phyloP scores from a whole-genome alignment of 2,113 vertebrate species.

The Antechinus stuartii region DNA sequence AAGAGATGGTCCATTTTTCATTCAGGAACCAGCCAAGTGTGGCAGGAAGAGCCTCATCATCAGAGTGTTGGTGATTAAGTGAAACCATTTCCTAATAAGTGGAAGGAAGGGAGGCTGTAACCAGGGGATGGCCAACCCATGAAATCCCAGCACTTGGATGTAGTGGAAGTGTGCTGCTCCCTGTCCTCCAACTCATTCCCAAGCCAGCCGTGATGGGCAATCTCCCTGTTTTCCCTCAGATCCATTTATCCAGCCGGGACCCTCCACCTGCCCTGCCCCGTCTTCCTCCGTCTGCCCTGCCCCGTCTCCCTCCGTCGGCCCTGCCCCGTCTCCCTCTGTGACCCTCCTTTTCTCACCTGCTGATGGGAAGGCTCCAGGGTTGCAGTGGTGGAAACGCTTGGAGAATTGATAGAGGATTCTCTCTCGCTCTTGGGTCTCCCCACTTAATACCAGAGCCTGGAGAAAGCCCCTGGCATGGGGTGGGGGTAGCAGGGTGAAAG shows the following conservation, averaged over 20 bases:
- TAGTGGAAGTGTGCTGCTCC: background rate
- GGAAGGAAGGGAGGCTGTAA: background rate
- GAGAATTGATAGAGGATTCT: conserved; percentile 91
- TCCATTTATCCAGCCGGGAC: background rate
- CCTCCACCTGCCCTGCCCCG: background rate
- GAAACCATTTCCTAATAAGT: background rate
- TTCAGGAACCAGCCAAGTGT: background rate
- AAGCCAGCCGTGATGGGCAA: background rate
- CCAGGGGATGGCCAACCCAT: background rate
- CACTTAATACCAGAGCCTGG: conserved; percentile 90
- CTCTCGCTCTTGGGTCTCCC: conserved; percentile 94
- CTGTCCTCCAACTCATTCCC: background rate
- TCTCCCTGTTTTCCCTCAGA: background rate
- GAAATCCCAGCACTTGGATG: background rate
- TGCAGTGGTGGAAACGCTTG: conserved; percentile 89
- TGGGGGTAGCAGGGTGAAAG: background rate
- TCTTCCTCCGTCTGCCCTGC: background rate
- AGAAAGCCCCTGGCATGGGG: conserved; percentile 85
- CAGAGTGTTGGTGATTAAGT: background rate
- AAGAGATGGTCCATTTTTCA: background rate
- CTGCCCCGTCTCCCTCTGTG: background rate
- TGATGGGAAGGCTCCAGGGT: conserved; percentile 85
- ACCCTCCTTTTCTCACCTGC: conserved; percentile 79
- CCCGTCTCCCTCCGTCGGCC: fast-evolving
- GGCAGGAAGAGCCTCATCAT: background rate